A percentile compares a stretch with the other conserved stretches of the same genome.
These are phyloP conservation scores for Sarcophaga peregrina DNA, from an alignment of 1,140 invertebrate species.

Conservation along the genomic window DNA sequence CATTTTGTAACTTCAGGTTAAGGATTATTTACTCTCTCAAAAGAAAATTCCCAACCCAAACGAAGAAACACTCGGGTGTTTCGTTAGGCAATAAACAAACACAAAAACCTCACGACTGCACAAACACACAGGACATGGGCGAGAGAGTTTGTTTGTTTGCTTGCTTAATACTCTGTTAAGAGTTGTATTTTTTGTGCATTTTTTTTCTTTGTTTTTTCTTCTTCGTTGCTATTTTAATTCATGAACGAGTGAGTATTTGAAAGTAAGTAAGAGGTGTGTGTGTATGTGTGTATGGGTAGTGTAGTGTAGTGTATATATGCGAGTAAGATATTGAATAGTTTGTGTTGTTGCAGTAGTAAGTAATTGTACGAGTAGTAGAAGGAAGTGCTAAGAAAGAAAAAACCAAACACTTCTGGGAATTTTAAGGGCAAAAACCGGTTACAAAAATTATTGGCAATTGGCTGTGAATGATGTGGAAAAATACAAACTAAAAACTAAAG, in stretches of 20 bases:
- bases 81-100: neutral
- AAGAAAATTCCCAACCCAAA: slow-evolving; percentile 45
- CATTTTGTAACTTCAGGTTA: neutral
- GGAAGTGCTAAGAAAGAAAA: slow-evolving; percentile 12
- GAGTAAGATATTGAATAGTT: no score
- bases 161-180: neutral
- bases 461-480: slow-evolving; percentile 56
- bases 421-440: slow-evolving; percentile 63
- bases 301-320: no score
- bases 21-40: neutral
- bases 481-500: slow-evolving; percentile 49
- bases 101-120: slow-evolving; percentile 44
- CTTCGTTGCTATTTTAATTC: no score
- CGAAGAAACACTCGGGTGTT: neutral
- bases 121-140: slow-evolving; percentile 44
- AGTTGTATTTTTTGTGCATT: neutral
- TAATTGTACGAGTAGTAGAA: neutral
- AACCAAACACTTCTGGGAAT: neutral
- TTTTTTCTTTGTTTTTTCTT: neutral
- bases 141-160: slow-evolving; percentile 32
- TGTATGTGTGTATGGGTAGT: no score
- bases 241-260: no score
- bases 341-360: neutral
- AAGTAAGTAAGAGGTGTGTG: no score
- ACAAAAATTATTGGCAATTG: slow-evolving; percentile 64